Base-by-base conservation (phyloP, 2,888 invertebrate genomes). In the Smittia aterrima region DNA sequence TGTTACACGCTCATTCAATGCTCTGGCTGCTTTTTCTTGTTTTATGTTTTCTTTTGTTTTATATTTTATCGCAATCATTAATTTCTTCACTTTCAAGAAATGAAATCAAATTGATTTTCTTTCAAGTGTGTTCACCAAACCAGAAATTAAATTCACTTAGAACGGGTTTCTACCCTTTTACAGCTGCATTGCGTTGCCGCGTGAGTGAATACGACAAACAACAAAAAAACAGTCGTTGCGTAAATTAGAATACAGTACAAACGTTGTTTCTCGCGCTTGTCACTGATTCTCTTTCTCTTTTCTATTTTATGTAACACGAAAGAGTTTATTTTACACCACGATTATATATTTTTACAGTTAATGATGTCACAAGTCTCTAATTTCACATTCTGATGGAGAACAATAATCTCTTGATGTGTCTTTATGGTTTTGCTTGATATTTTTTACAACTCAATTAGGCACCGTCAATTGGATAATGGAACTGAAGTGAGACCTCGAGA, bases 371-470 rank as follows among this genome's bases (percentile, higher is more conserved):
- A 58, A 58, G 7, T 58, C 58, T 58, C 47, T 13, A 16, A 47
- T 47, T 47, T 47, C 16, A 58, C n/a, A 32, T 32, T 32, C 32
- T 32, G n/a, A 16, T 47, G 47, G 47, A 47, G 47, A 47, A 47
- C 47, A 47, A 47, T 47, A 13, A 47, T 47, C 47, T 13, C 16
- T 47, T 13, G 47, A n/a, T 47, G 47, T n/a, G 47, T 32, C 32
- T 32, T 32, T 32, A 32, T 47, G 47, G 47, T 47, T 47, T 47
- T 47, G 20, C 22, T 58, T 58, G 58, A 58, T 9, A 58, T 58
- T 58, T n/a, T 58, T 58, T 58, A 58, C 58, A 22, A 58, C 58
- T 58, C 22, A 58, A 58, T 58, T 58, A 58, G 58, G 58, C 58
- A 58, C 18, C 58, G 22, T 47, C 47, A 16, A 47, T 16, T 13